Conservation (phyloP, 53 echinoderm and acorn worm species). For the Luidia sarsii region DNA sequence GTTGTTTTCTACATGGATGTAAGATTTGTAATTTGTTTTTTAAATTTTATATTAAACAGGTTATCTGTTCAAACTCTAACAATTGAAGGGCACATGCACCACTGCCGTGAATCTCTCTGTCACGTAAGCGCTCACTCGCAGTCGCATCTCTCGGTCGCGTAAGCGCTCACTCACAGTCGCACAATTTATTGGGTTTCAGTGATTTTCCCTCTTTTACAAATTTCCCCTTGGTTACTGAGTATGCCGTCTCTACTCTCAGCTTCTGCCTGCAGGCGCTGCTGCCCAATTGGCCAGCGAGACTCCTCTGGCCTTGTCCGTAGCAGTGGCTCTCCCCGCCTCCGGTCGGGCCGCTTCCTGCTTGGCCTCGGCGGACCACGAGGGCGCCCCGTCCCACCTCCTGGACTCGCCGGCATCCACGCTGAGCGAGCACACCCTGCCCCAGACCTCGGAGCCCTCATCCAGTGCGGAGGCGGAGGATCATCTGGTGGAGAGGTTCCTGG, state of each 20-base stretch:
- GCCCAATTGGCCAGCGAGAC: neutral
- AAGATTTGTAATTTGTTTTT: no score
- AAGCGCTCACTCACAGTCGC: no score
- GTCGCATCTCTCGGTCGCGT: no score
- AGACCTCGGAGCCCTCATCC: neutral
- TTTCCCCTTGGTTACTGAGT: no score
- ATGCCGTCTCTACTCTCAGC: neutral
- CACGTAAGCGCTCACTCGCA: no score
- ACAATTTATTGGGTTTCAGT: neutral
- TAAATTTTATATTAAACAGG: no score
- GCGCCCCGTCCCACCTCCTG: neutral
- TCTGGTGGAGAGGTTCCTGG: slow-evolving; percentile 15
- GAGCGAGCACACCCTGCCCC: slow-evolving; percentile 36
- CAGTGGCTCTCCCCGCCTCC: neutral
- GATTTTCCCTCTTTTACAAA: neutral
- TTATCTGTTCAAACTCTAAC: no score
- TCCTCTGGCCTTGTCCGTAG: no score
- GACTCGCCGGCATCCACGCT: slow-evolving; percentile 1
- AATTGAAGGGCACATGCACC: no score
- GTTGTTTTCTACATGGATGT: no score
- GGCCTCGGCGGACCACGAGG: slow-evolving; percentile 13
- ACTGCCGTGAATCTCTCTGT: no score
- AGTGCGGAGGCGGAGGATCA: neutral
- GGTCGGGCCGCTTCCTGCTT: neutral
- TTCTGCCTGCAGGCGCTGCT: neutral